These are phyloP conservation scores for Drosophila meridiana DNA, from an alignment of 2,888 invertebrate genomes.

Conservation along the genomic window DNA sequence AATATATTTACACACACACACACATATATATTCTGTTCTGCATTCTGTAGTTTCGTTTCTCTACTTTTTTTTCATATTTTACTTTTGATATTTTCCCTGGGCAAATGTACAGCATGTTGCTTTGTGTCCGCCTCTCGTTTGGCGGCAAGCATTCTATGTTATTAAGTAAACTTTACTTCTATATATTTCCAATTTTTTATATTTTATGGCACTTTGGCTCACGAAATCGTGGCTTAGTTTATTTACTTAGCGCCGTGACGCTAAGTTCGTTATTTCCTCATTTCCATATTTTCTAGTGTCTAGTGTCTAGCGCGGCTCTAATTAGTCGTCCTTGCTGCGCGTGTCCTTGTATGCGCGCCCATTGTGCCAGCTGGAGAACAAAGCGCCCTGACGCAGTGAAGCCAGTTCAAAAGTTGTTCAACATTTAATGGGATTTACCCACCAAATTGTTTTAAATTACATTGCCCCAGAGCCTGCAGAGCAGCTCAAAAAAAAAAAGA, in stretches of 20 bases:
- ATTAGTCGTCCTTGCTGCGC: slow-evolving; percentile 56
- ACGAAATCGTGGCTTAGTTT: slow-evolving; percentile 61
- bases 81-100: slow-evolving; percentile 55
- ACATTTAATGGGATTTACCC: slow-evolving; percentile 69
- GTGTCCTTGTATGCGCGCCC: slow-evolving; percentile 56
- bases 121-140: slow-evolving; percentile 46
- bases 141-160: slow-evolving; percentile 8
- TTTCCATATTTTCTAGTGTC: slow-evolving; percentile 46
- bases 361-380: slow-evolving; percentile 58
- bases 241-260: slow-evolving; percentile 59
- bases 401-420: slow-evolving; percentile 55
- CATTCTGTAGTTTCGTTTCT: slow-evolving; percentile 35
- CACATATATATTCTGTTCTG: slow-evolving; percentile 20
- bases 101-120: slow-evolving; percentile 70
- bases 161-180: slow-evolving; percentile 19
- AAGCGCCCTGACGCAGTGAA: slow-evolving; percentile 50
- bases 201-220: slow-evolving; percentile 15
- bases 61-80: slow-evolving; percentile 26
- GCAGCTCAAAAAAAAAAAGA: neutral
- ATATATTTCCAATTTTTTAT: slow-evolving; percentile 6
- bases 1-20: slow-evolving; percentile 24
- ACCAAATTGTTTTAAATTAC: slow-evolving; percentile 66
- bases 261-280: slow-evolving; percentile 39
- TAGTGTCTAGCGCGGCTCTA: slow-evolving; percentile 64
- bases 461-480: slow-evolving; percentile 24